Evolutionary conservation across 2,113 vertebrate species (phyloP), one percentile per base, ranked within the genome.

Genomic region (Ranitomeya variabilis): DNA sequence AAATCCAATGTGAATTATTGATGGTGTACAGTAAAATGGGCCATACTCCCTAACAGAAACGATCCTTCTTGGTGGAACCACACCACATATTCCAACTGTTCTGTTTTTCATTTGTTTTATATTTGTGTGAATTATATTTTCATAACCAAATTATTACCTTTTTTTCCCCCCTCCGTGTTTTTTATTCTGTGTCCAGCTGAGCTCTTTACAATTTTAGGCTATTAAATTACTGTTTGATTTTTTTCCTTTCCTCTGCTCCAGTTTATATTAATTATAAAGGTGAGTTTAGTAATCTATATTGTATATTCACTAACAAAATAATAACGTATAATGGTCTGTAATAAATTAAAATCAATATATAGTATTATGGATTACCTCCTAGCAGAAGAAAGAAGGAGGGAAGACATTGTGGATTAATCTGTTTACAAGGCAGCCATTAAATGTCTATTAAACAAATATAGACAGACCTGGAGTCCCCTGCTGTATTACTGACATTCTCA

Each of bases 341-440:
- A 85, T 89, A 89, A 85, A 89, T 89, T 89, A 69, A 85, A 85
- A 89, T 89, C 82, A 89, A 89, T 89, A 89, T 82, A 60, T 88
- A 74, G 54, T 88, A 83, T 88, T 83, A 76, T 21, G 55, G 16
- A 89, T 85, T 52, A 16, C 66, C 37, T 83, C 52, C 73, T 54
- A 64, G 79, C 57, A 26, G 81, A 64, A 60, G 23, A 78, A 78
- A 88, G 67, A 52, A 83, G 79, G 64, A 23, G 54, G 26, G 67
- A 45, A 88, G 57, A 64, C 59, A 82, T 83, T 54, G 69, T 78
- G 37, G 82, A 83, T 76, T 74, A 83, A 83, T 89, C 71, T 89
- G 67, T 85, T 89, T 89, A 69, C 81, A 89, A 78, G 57, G 11
- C 51, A 31, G 26, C 67, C 67, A 82, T 89, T 89, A 89, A 89